A percentile compares a stretch with the other conserved stretches of the same genome.
These are phyloP conservation scores for Poecilia wingei DNA, from an alignment of 2,797 vertebrate genomes.

Conservation along the genomic window DNA sequence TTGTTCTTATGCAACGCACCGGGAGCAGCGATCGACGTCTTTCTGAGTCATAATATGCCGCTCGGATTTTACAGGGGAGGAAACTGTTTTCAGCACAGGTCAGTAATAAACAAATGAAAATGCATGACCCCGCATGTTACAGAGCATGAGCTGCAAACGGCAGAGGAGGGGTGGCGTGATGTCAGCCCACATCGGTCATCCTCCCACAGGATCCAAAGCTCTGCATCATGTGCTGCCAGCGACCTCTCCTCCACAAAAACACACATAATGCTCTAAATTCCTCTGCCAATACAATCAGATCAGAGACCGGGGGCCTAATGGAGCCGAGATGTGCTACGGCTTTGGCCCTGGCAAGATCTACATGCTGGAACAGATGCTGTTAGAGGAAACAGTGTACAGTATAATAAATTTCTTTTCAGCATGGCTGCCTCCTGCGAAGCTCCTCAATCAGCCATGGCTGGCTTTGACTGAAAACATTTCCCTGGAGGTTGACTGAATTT, in stretches of 20 bases:
- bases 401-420: conserved; percentile 31
- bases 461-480: background rate
- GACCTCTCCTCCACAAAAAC: conserved; percentile 46
- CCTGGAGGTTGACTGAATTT: background rate
- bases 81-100: conserved; percentile 24
- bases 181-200: conserved; percentile 42
- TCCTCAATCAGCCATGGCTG: background rate
- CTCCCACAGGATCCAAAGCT: conserved; percentile 44
- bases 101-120: conserved; percentile 40
- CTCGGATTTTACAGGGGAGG: background rate
- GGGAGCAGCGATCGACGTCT: conserved; percentile 10
- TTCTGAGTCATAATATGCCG: conserved; percentile 33
- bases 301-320: conserved; percentile 41
- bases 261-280: conserved; percentile 53
- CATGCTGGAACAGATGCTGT: conserved; percentile 35
- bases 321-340: conserved; percentile 18
- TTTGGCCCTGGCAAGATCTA: conserved; percentile 4
- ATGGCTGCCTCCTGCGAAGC: conserved; percentile 9
- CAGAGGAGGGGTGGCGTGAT: conserved; percentile 21
- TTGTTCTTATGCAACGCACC: conserved; percentile 42
- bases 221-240: conserved; percentile 46
- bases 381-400: conserved; percentile 2
- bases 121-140: conserved; percentile 11
- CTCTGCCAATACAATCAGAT: conserved; percentile 49
- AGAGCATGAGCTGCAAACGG: conserved; percentile 20